phyloP scores from a whole-genome alignment of 2,888 invertebrate genomes.

The Synergus itoensis region DNA sequence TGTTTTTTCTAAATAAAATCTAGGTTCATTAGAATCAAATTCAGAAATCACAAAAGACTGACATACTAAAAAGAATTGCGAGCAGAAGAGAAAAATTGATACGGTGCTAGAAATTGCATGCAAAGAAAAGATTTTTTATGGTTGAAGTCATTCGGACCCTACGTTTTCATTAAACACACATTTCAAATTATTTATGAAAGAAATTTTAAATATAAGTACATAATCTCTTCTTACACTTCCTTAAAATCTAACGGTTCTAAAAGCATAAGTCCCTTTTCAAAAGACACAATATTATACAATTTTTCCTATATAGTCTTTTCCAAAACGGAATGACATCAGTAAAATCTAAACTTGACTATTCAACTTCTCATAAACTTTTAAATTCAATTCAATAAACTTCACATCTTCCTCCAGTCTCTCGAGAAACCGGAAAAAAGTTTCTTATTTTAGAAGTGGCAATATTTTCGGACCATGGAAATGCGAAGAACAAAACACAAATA shows the following conservation, averaged over 20 bases:
- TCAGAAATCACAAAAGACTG: not conserved
- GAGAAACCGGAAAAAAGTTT: not conserved
- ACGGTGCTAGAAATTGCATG: not conserved
- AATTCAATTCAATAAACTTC: not conserved
- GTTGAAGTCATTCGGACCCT: not conserved
- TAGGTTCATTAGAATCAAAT: not conserved
- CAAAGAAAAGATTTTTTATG: not conserved
- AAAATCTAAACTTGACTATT: constrained; percentile 25
- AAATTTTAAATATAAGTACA: not conserved
- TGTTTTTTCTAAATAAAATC: constrained; percentile 2
- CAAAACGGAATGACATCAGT: constrained; percentile 10
- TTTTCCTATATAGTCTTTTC: not conserved
- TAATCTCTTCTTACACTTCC: not conserved
- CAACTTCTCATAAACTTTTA: constrained; percentile 21
- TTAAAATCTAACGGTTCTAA: not conserved
- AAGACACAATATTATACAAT: not conserved
- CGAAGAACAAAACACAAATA: no score
- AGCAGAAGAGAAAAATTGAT: not conserved
- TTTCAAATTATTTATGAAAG: not conserved
- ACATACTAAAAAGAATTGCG: not conserved
- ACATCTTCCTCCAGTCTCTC: not conserved
- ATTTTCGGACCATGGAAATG: no score
- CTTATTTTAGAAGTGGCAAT: not conserved
- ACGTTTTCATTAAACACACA: not conserved
- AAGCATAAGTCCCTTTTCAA: not conserved